Evolutionary conservation across 2,113 vertebrate genomes (phyloP).

Genomic region (Aldabrachelys gigantea): DNA sequence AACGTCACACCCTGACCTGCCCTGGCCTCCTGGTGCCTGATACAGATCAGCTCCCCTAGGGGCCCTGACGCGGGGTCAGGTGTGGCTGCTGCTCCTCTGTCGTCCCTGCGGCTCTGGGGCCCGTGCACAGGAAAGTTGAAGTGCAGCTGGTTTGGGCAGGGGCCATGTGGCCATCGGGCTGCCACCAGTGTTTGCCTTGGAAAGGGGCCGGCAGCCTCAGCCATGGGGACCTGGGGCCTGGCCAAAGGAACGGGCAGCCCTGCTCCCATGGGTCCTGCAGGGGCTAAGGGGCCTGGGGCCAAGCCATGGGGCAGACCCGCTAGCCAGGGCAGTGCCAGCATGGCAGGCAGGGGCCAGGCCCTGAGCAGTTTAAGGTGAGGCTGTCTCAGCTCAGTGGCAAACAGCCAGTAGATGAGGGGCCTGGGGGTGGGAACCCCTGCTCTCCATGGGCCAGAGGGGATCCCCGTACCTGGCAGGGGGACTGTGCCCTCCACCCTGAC

Average conservation of each 20-base stretch:
- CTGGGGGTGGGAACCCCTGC: background rate
- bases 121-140: background rate
- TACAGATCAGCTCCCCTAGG: rapidly evolving
- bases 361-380: background rate
- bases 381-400: background rate
- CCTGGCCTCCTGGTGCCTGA: background rate
- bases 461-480: background rate
- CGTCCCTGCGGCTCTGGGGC: rapidly evolving
- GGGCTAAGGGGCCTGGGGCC: rapidly evolving
- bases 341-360: background rate
- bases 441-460: background rate
- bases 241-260: background rate
- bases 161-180: rapidly evolving
- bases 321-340: background rate
- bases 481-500: no score
- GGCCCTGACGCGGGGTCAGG: background rate
- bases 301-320: background rate
- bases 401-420: no score
- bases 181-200: conserved; percentile 7
- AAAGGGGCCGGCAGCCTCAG: background rate
- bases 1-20: no score
- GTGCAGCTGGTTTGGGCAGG: background rate
- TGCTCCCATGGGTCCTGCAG: background rate
- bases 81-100: background rate
- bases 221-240: background rate